Evolutionary conservation across 1,140 invertebrate genomes (phyloP).

Genomic region (Temnothorax longispinosus): DNA sequence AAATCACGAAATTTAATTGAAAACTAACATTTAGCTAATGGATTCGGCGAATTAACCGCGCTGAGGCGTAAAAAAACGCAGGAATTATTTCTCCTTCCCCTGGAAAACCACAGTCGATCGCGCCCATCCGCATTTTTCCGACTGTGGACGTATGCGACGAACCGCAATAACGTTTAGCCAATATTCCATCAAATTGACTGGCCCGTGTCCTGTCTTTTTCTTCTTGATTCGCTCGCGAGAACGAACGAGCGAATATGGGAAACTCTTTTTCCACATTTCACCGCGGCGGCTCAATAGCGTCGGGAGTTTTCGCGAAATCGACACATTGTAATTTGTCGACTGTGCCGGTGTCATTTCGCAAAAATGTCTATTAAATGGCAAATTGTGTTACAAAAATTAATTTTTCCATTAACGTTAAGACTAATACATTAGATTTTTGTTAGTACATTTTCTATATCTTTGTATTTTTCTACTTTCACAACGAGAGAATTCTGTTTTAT

Average conservation of each 20-base stretch:
- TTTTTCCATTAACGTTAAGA: neutral
- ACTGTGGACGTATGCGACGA: slow-evolving; percentile 61
- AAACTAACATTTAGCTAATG: slow-evolving; percentile 59
- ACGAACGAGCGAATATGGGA: neutral
- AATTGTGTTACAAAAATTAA: neutral
- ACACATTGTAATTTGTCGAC: slow-evolving; percentile 40
- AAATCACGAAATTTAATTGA: slow-evolving; percentile 58
- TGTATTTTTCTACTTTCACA: neutral
- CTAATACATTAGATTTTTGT: neutral
- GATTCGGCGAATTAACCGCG: slow-evolving; percentile 53
- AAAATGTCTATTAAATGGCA: neutral
- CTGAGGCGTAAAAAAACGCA: slow-evolving; percentile 52
- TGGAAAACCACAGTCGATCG: slow-evolving; percentile 37
- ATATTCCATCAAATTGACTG: slow-evolving; percentile 68
- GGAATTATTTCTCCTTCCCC: slow-evolving; percentile 47
- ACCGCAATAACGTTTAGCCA: slow-evolving; percentile 70
- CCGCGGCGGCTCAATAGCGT: slow-evolving; percentile 19
- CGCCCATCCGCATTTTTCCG: slow-evolving; percentile 53
- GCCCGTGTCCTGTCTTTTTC: slow-evolving; percentile 19
- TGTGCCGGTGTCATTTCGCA: neutral
- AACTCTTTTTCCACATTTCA: slow-evolving; percentile 44
- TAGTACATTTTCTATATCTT: neutral
- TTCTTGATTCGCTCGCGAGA: slow-evolving; percentile 26
- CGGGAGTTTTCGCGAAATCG: slow-evolving; percentile 5
- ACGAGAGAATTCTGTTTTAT: neutral